Evolutionary conservation across 2,113 vertebrate species (phyloP).

Genomic region (Thunnus thynnus): DNA sequence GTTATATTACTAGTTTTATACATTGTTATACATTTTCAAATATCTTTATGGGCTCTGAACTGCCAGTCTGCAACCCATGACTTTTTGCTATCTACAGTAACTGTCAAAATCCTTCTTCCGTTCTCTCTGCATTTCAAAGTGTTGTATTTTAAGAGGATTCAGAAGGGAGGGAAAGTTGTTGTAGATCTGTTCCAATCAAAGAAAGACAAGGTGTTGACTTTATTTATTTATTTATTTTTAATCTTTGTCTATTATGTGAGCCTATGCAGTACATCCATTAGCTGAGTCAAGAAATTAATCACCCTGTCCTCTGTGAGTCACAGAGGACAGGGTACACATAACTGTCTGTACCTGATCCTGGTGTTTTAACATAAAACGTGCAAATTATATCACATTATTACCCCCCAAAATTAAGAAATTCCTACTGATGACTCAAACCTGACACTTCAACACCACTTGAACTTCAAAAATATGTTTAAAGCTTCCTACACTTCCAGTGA

Average conservation of each 20-base stretch:
- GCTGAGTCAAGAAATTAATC: constrained; percentile 21
- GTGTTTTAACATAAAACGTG: constrained; percentile 3
- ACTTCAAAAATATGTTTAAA: not conserved
- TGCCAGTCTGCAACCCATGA: constrained; percentile 34
- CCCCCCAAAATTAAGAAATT: not conserved
- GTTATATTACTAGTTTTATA: constrained; percentile 35
- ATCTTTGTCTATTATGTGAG: constrained; percentile 17
- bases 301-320: constrained; percentile 17
- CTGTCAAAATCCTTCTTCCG: constrained; percentile 28
- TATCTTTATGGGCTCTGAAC: constrained; percentile 45
- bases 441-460: not conserved
- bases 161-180: constrained; percentile 15
- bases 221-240: not conserved
- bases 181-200: constrained; percentile 43
- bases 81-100: constrained; percentile 15
- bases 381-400: not conserved
- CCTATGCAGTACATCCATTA: constrained; percentile 13
- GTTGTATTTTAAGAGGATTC: constrained; percentile 47
- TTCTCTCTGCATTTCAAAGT: constrained; percentile 49
- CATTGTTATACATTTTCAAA: constrained; percentile 34
- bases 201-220: not conserved
- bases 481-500: not conserved
- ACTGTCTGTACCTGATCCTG: constrained; percentile 3
- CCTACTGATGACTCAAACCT: not conserved
- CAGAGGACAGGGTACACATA: not conserved